Evolutionary conservation across 2,797 vertebrate species (phyloP).

Genomic region (Lithobates pipiens): DNA sequence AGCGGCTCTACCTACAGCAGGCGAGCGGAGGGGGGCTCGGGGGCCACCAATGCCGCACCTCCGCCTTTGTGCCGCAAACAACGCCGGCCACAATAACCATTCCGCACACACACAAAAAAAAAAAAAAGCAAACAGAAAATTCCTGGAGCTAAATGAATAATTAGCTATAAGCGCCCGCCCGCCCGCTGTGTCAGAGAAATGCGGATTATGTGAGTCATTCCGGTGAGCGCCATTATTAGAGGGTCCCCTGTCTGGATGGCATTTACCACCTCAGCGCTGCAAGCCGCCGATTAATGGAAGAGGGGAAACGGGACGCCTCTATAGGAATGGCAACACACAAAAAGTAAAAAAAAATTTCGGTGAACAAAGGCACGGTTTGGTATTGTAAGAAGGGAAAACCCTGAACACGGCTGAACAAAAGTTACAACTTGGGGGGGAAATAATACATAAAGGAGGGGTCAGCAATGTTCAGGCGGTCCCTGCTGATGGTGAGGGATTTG

Average conservation of each 20-base stretch:
- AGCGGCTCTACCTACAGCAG: not conserved
- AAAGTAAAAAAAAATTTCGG: too few relatives aligned
- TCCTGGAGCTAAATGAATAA: constrained; percentile 26
- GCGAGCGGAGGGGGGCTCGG: not conserved
- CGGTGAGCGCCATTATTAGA: constrained; percentile 16
- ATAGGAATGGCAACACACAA: too few relatives aligned
- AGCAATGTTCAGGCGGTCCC: too few relatives aligned
- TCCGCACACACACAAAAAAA: not conserved
- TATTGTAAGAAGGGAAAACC: too few relatives aligned
- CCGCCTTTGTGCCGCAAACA: not conserved
- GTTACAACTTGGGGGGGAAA: too few relatives aligned
- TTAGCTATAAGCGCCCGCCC: constrained; percentile 4
- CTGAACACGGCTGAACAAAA: too few relatives aligned
- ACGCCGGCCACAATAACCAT: constrained; percentile 9
- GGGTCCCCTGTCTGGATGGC: not conserved
- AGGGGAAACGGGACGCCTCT: too few relatives aligned
- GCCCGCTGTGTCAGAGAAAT: constrained; percentile 34
- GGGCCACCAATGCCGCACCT: not conserved
- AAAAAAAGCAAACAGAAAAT: not conserved
- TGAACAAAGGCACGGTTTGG: too few relatives aligned
- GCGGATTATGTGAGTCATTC: constrained; percentile 25
- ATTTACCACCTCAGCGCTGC: not conserved
- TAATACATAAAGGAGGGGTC: too few relatives aligned
- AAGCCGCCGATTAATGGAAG: too few relatives aligned
- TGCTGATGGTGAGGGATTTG: too few relatives aligned